Percentiles rank a stretch among this genome's conserved stretches.
phyloP scores from a whole-genome alignment of 2,113 vertebrate genomes.

The Trichomycterus rosablanca region DNA sequence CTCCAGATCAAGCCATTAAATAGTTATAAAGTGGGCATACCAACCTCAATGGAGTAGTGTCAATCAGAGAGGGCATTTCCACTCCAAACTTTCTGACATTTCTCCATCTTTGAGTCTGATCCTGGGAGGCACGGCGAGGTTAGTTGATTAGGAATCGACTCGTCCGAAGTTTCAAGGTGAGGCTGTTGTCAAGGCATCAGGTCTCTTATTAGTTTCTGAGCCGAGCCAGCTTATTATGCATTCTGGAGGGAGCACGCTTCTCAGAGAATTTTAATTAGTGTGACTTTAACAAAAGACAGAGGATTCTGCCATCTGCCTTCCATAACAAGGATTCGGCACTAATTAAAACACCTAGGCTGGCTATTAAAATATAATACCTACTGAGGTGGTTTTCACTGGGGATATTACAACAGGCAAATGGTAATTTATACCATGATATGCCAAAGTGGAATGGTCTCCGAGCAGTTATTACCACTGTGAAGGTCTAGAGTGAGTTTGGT shows the following conservation, averaged over 20 bases:
- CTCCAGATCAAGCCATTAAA: background rate
- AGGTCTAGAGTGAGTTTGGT: background rate
- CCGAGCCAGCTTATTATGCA: slow-evolving; percentile 73
- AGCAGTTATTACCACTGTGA: background rate
- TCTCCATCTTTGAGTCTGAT: slow-evolving; percentile 38
- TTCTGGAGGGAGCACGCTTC: slow-evolving; percentile 72
- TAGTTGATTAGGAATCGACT: slow-evolving; percentile 47
- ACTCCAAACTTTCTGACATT: slow-evolving; percentile 43
- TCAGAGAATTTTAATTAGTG: slow-evolving; percentile 86
- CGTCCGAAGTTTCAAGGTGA: slow-evolving; percentile 69
- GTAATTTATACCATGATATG: slow-evolving; percentile 18
- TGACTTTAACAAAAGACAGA: slow-evolving; percentile 79
- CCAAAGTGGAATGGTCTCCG: slow-evolving; percentile 7
- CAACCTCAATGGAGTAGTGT: slow-evolving; percentile 25
- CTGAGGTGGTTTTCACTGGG: slow-evolving; percentile 57
- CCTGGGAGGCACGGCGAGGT: slow-evolving; percentile 44
- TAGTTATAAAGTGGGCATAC: slow-evolving; percentile 12
- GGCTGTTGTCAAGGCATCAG: slow-evolving; percentile 65
- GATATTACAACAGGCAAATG: slow-evolving; percentile 54
- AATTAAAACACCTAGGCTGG: slow-evolving; percentile 82
- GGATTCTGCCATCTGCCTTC: slow-evolving; percentile 81
- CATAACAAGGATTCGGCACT: slow-evolving; percentile 76
- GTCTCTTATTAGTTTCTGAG: slow-evolving; percentile 71
- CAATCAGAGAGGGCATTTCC: slow-evolving; percentile 34
- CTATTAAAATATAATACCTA: slow-evolving; percentile 72